A percentile compares a stretch with the other conserved stretches of the same genome.
Evolutionary conservation across 2,797 vertebrate genomes (phyloP).

Genomic region (Lateolabrax maculatus): DNA sequence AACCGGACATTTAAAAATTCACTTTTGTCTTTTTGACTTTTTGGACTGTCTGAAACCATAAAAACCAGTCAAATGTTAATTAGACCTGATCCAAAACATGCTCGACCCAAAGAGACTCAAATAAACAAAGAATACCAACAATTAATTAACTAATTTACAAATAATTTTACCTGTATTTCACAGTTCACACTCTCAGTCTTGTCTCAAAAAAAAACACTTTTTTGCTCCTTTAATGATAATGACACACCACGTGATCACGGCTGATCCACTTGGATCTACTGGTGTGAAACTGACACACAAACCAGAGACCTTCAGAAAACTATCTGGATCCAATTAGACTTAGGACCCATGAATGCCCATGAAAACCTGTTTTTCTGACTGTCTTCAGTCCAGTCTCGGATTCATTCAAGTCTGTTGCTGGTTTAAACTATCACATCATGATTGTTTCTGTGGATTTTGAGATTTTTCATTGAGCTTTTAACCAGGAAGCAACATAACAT

Average conservation of each 20-base stretch:
- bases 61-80: not conserved
- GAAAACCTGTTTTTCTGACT: not conserved
- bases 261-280: not conserved
- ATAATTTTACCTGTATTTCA: not conserved
- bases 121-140: not conserved
- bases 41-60: not conserved
- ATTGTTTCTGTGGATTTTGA: not conserved
- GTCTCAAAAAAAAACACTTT: not conserved
- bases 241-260: not conserved
- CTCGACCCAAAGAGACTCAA: too few relatives aligned
- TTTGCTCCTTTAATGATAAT: not conserved
- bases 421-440: not conserved
- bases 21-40: too few relatives aligned
- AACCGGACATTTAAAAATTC: too few relatives aligned
- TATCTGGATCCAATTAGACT: not conserved
- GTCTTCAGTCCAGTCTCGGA: too few relatives aligned
- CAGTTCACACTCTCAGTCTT: not conserved
- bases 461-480: not conserved
- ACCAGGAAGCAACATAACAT: not conserved
- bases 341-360: not conserved
- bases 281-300: not conserved
- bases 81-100: not conserved
- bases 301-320: not conserved
- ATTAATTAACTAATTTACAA: not conserved
- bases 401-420: not conserved